phyloP scores from a whole-genome alignment of 2,888 invertebrate genomes.

The Timema cristinae region DNA sequence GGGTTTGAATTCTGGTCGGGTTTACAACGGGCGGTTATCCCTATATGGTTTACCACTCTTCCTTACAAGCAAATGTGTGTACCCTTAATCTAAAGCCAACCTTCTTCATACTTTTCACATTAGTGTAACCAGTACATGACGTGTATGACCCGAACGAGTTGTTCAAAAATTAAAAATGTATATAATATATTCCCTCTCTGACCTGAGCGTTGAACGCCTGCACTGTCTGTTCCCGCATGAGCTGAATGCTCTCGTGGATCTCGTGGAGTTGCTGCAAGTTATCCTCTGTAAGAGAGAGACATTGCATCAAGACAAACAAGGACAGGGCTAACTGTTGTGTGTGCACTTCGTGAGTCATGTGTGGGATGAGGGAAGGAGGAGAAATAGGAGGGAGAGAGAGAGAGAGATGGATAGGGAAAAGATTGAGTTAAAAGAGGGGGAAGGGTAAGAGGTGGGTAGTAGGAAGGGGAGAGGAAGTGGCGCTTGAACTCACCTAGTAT shows the following conservation, averaged over 20 bases:
- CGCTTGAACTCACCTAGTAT: constrained; percentile 50
- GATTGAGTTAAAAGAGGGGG: neutral
- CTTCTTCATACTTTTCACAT: too few species aligned
- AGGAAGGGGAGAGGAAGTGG: neutral
- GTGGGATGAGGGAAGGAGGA: too few species aligned
- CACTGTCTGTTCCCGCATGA: constrained; percentile 60
- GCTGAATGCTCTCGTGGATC: constrained; percentile 71
- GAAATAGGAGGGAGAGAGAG: neutral
- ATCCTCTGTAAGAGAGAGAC: constrained; percentile 54
- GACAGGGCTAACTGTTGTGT: neutral
- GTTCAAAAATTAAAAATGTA: too few species aligned
- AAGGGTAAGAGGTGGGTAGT: too few species aligned
- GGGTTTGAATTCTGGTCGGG: too few species aligned
- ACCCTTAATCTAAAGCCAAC: too few species aligned
- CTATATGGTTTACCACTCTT: too few species aligned
- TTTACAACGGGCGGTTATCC: too few species aligned
- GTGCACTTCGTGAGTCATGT: too few species aligned
- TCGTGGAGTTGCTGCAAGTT: constrained; percentile 70
- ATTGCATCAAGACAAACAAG: neutral
- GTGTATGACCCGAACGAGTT: too few species aligned
- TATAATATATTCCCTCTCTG: constrained; percentile 9
- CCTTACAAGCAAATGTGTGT: too few species aligned
- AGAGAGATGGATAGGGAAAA: neutral
- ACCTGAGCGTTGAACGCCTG: constrained; percentile 41
- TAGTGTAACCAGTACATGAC: too few species aligned